Conservation (phyloP, 1,140 invertebrate genomes). For the Battus philenor region DNA sequence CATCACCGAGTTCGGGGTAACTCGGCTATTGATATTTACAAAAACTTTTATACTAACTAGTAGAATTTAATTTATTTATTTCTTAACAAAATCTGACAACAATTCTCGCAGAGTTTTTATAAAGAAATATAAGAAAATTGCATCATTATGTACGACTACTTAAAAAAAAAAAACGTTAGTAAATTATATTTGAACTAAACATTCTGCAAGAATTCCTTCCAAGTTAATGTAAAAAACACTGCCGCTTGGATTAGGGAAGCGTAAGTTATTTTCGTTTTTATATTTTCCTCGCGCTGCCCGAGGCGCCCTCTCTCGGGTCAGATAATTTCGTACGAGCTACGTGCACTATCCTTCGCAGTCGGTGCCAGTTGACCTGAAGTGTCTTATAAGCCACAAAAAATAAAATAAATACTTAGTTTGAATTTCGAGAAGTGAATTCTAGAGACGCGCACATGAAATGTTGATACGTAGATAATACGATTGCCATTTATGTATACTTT, state of each 20-base stretch:
- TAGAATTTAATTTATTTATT: no score
- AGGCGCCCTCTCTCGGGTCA: slow-evolving; percentile 41
- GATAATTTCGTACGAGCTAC: slow-evolving; percentile 58
- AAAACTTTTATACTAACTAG: no score
- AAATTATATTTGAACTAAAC: slow-evolving; percentile 25
- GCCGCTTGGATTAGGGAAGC: slow-evolving; percentile 44
- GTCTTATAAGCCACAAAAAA: slow-evolving; percentile 25
- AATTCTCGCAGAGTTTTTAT: no score
- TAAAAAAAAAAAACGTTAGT: no score
- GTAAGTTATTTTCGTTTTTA: slow-evolving; percentile 63
- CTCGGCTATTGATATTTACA: no score
- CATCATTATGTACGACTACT: no score
- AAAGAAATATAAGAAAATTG: no score
- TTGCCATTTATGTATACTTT: no score
- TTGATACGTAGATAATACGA: no score
- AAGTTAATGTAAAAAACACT: slow-evolving; percentile 40
- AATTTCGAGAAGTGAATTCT: not conserved
- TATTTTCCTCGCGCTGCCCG: slow-evolving; percentile 45
- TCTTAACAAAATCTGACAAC: no score
- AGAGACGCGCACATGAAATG: no score
- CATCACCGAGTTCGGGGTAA: no score
- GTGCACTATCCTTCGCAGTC: slow-evolving; percentile 44
- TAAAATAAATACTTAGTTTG: slow-evolving; percentile 7
- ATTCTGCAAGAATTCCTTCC: slow-evolving; percentile 42
- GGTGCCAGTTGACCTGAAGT: slow-evolving; percentile 38